Evolutionary conservation across 2,888 invertebrate genomes (phyloP).

Genomic region (Clostera curtula): DNA sequence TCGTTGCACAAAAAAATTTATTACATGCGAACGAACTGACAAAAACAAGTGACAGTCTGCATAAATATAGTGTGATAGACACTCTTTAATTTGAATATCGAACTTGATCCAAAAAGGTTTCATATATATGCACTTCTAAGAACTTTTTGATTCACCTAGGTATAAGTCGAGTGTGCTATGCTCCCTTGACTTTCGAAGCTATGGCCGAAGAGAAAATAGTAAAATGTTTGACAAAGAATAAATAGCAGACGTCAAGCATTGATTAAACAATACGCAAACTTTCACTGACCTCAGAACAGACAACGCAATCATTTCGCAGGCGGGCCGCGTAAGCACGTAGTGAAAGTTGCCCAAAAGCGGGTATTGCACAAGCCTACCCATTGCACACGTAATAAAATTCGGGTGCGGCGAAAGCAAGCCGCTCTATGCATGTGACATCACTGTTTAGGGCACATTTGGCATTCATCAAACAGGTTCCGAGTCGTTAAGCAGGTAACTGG

Average conservation of each 20-base stretch:
- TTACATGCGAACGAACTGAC: too few species aligned
- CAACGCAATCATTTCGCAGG: constrained; percentile 68
- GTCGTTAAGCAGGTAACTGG: constrained; percentile 2
- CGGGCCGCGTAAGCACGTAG: constrained; percentile 62
- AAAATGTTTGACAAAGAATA: constrained; percentile 3
- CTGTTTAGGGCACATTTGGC: constrained; percentile 26
- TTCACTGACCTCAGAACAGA: constrained; percentile 63
- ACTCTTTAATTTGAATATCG: too few species aligned
- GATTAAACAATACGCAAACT: constrained; percentile 52
- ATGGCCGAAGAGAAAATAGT: too few species aligned
- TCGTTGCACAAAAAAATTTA: too few species aligned
- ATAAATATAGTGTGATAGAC: too few species aligned
- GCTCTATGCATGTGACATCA: constrained; percentile 42
- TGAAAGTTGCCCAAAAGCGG: constrained; percentile 71
- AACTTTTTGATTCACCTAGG: too few species aligned
- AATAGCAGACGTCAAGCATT: constrained; percentile 12
- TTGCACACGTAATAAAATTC: constrained; percentile 64
- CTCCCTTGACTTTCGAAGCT: too few species aligned
- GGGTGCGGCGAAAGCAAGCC: constrained; percentile 65
- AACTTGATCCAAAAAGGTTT: too few species aligned
- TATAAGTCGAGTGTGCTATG: too few species aligned
- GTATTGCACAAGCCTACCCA: constrained; percentile 69
- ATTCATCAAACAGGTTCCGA: constrained; percentile 23
- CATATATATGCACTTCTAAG: too few species aligned
- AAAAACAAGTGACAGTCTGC: too few species aligned